These are phyloP conservation scores for Maccullochella peelii DNA, from an alignment of 2,113 vertebrate genomes.

Conservation along the genomic window DNA sequence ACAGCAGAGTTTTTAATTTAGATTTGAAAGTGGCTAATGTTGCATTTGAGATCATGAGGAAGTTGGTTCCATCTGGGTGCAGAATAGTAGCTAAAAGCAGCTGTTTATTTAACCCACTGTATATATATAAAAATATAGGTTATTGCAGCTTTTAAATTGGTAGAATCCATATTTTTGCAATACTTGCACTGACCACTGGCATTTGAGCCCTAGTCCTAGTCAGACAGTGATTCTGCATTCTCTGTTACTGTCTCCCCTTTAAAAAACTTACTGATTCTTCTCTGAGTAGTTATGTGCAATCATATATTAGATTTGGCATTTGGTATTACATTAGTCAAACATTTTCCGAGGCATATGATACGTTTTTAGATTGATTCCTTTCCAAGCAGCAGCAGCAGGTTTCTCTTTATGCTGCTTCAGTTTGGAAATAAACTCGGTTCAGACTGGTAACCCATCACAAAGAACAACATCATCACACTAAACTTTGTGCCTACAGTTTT, in stretches of 20 bases:
- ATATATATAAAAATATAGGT: not conserved
- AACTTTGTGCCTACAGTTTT: slow-evolving; percentile 6
- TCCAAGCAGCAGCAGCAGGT: slow-evolving; percentile 21
- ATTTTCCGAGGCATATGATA: slow-evolving; percentile 40
- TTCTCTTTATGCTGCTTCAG: slow-evolving; percentile 16
- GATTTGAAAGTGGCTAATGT: no score
- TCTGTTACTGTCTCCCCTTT: slow-evolving; percentile 6
- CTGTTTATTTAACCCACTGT: not conserved
- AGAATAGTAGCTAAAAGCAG: no score
- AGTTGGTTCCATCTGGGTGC: no score
- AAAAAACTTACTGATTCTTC: not conserved
- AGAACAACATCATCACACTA: slow-evolving; percentile 3
- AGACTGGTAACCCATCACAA: slow-evolving; percentile 21
- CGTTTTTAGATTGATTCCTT: slow-evolving; percentile 57
- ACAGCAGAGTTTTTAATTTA: no score
- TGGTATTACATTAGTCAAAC: slow-evolving; percentile 34
- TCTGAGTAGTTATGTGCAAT: not conserved
- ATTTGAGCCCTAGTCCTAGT: not conserved
- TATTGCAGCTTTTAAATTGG: not conserved
- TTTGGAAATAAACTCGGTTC: slow-evolving; percentile 19
- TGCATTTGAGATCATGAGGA: no score
- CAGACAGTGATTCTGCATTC: not conserved
- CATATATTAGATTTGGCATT: slow-evolving; percentile 43
- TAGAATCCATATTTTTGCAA: not conserved
- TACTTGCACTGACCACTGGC: not conserved